Evolutionary conservation across 2,888 invertebrate species (phyloP).

Genomic region (Yponomeuta cagnagella): DNA sequence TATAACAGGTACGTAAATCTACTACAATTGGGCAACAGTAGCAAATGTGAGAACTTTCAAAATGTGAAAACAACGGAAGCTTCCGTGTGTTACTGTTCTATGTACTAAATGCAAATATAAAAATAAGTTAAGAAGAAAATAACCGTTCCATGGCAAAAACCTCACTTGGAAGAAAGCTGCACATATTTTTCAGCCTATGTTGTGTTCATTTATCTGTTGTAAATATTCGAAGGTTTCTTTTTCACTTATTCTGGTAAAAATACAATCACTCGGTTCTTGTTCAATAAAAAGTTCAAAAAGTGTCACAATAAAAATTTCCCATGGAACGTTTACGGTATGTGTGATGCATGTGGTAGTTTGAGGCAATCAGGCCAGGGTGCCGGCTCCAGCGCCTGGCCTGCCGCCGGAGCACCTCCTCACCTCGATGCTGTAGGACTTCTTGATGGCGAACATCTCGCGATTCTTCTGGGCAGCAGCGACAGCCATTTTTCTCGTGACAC

Average conservation of each 20-base stretch:
- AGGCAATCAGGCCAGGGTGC: slow-evolving; percentile 20
- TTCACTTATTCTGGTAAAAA: neutral
- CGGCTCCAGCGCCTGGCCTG: slow-evolving; percentile 7
- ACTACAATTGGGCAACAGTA: no score
- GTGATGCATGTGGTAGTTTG: neutral
- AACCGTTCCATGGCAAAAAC: neutral
- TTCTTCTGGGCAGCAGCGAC: slow-evolving; percentile 95
- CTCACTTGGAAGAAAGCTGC: neutral
- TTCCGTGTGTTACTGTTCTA: no score
- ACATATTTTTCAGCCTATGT: no score
- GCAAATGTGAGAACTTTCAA: no score
- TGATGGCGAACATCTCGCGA: slow-evolving; percentile 97
- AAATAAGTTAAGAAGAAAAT: neutral
- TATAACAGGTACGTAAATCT: no score
- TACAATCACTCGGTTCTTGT: neutral
- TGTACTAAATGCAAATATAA: neutral
- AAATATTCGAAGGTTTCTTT: neutral
- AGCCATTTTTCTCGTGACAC: slow-evolving; percentile 81
- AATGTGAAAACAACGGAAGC: no score
- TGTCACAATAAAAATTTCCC: slow-evolving; percentile 1
- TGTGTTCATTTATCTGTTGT: neutral
- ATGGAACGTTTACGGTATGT: neutral
- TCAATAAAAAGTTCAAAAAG: neutral
- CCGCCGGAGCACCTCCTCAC: slow-evolving; percentile 75
- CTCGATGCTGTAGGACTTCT: slow-evolving; percentile 98